Evolutionary conservation across 1,140 invertebrate genomes (phyloP).

Genomic region (Polypedilum vanderplanki): DNA sequence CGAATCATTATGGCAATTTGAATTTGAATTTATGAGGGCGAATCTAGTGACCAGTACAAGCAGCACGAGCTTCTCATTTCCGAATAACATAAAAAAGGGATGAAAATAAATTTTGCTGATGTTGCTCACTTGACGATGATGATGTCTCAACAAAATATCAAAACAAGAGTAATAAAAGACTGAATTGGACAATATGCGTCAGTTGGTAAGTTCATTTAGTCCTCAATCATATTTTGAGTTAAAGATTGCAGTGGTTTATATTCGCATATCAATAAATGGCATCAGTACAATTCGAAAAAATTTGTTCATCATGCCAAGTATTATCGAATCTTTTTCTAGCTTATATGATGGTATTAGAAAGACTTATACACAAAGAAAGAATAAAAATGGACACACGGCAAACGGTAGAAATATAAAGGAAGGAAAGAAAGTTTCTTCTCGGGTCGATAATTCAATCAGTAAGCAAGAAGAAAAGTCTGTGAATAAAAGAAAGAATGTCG

Average conservation of each 20-base stretch:
- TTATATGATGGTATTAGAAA: neutral
- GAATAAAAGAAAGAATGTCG: neutral
- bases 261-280: neutral
- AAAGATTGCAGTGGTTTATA: neutral
- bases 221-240: no score
- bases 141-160: neutral
- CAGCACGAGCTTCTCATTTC: neutral
- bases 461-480: neutral
- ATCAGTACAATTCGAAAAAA: neutral
- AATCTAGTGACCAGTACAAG: neutral
- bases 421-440: neutral
- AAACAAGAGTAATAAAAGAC: neutral
- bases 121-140: neutral
- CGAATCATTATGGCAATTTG: conserved; percentile 10
- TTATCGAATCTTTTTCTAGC: neutral
- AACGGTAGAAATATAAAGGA: neutral
- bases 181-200: neutral
- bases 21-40: neutral
- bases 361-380: neutral
- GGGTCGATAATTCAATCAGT: conserved; percentile 11
- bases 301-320: conserved; percentile 4
- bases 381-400: neutral
- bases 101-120: neutral
- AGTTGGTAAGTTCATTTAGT: neutral
- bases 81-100: neutral